Conservation (phyloP, 1,140 invertebrate species). For the Bombus difficillimus region DNA sequence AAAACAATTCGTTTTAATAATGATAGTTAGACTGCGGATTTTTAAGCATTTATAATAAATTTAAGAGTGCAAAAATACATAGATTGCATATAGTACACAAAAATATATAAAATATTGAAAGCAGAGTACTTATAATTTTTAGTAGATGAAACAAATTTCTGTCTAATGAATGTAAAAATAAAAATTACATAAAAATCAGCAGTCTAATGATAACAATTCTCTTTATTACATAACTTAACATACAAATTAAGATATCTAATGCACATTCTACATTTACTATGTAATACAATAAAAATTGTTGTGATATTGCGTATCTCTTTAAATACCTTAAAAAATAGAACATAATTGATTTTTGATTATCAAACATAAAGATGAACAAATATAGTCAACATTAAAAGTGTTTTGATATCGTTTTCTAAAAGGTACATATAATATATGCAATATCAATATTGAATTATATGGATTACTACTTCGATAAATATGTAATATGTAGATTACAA, state of each 20-base stretch:
- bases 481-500: neutral
- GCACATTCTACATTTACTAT: neutral
- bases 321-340: neutral
- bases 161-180: no score
- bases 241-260: slow-evolving; percentile 21
- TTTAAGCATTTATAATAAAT: no score
- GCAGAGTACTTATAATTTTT: no score
- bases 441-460: neutral
- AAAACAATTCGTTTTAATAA: slow-evolving; percentile 8
- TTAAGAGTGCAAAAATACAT: no score
- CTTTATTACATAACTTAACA: slow-evolving; percentile 29
- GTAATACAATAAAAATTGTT: slow-evolving; percentile 1
- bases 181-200: no score
- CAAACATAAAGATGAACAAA: neutral
- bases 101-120: no score
- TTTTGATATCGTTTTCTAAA: neutral
- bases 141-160: no score
- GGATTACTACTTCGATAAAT: neutral
- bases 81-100: no score
- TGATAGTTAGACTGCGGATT: no score
- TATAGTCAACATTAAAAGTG: neutral
- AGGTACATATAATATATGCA: neutral
- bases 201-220: slow-evolving; percentile 18
- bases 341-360: neutral
- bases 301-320: neutral